A percentile compares a stretch with the other conserved stretches of the same genome.
Evolutionary conservation across 2,113 vertebrate species (phyloP).

Genomic region (Corvus cornix): DNA sequence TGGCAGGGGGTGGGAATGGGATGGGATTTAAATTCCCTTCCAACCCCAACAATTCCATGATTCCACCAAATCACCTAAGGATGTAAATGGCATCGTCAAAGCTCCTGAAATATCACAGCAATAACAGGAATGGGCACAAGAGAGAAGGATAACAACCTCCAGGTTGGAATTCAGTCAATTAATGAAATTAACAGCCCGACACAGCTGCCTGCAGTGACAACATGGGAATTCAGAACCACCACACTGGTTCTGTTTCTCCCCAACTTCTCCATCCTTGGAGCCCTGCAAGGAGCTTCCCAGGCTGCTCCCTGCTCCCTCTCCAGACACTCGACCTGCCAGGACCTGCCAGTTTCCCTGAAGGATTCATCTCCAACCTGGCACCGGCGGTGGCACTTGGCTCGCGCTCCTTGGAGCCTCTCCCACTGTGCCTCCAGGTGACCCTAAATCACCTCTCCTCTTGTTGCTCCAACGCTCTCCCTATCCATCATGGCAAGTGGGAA

Average conservation of each 20-base stretch:
- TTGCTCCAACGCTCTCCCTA: not conserved
- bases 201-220: not conserved
- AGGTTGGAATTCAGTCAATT: not conserved
- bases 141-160: not conserved
- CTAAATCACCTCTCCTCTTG: not conserved
- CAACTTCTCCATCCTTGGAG: fast-evolving
- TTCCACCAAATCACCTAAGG: not conserved
- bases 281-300: not conserved
- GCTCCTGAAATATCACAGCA: fast-evolving
- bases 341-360: not conserved
- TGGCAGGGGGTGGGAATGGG: fast-evolving
- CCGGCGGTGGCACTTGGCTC: not conserved
- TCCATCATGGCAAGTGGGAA: not conserved
- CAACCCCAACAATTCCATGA: not conserved
- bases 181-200: fast-evolving
- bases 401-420: not conserved
- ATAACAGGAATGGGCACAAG: fast-evolving
- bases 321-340: not conserved
- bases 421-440: slow-evolving; percentile 17
- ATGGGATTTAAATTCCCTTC: not conserved
- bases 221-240: too few relatives aligned
- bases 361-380: slow-evolving; percentile 4
- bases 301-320: not conserved
- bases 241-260: fast-evolving
- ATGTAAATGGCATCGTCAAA: fast-evolving